A percentile compares a stretch with the other conserved stretches of the same genome.
These are phyloP conservation scores for Aphelocoma coerulescens DNA, from an alignment of 2,113 vertebrate species.

Conservation along the genomic window DNA sequence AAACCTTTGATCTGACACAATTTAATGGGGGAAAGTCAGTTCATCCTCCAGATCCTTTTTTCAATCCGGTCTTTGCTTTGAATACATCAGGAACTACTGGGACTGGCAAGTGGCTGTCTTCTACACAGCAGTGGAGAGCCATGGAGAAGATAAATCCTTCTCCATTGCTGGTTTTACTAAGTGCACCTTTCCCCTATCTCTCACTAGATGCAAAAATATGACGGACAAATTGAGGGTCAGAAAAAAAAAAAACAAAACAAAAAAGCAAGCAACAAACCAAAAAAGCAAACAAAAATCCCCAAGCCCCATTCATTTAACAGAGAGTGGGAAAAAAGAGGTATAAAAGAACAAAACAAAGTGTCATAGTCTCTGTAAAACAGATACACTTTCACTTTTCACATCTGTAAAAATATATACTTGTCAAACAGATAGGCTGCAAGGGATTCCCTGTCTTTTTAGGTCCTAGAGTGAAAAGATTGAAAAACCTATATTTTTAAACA, in stretches of 20 bases:
- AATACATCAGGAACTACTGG: neutral
- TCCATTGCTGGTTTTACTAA: neutral
- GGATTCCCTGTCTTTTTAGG: neutral
- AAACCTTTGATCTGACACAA: neutral
- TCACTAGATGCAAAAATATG: neutral
- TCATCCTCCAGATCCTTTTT: neutral
- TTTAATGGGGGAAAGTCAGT: neutral
- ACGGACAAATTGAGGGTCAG: neutral
- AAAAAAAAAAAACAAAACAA: neutral
- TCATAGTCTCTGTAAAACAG: neutral
- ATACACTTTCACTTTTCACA: neutral
- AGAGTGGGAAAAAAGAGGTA: neutral
- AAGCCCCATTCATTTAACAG: neutral
- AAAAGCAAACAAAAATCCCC: neutral
- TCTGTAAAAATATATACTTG: neutral
- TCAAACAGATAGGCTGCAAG: neutral
- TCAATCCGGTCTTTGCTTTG: neutral
- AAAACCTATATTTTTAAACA: neutral
- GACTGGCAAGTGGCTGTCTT: neutral
- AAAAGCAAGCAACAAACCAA: neutral
- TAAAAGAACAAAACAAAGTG: neutral
- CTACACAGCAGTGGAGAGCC: neutral
- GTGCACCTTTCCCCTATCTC: neutral
- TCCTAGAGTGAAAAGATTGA: neutral
- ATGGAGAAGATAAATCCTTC: neutral